Conservation (phyloP, 1,140 invertebrate species). For the Drosophila subpulchrella region DNA sequence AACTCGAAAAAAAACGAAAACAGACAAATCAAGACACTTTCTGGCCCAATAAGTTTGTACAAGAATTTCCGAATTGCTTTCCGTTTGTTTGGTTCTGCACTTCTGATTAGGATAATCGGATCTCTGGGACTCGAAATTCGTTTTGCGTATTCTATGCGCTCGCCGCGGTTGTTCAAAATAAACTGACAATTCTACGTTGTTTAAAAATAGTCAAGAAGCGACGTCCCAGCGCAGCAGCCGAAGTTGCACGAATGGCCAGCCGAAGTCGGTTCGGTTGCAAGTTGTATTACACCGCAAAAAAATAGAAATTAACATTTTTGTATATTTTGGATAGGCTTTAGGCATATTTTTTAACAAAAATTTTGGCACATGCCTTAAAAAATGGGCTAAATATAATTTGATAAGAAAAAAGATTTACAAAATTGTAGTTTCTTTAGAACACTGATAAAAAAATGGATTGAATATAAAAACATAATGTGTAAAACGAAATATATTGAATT, state of each 20-base stretch:
- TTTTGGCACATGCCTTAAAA: too few species aligned
- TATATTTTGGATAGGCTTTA: too few species aligned
- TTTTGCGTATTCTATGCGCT: conserved; percentile 69
- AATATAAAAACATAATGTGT: too few species aligned
- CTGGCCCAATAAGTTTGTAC: conserved; percentile 23
- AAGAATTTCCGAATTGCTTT: conserved; percentile 21
- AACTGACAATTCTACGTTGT: conserved; percentile 71
- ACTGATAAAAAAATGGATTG: too few species aligned
- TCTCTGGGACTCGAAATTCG: conserved; percentile 10
- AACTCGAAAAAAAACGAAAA: conserved; percentile 32
- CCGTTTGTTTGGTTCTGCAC: conserved; percentile 16
- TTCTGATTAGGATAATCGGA: conserved; percentile 13
- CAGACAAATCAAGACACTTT: conserved; percentile 1
- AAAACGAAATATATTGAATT: too few species aligned
- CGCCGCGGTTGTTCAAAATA: conserved; percentile 77
- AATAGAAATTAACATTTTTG: too few species aligned
- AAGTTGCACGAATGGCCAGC: conserved; percentile 36
- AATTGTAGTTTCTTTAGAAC: too few species aligned
- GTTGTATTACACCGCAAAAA: not conserved
- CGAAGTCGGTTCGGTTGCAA: conserved; percentile 31
- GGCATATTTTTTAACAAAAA: too few species aligned
- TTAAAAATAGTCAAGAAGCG: conserved; percentile 72
- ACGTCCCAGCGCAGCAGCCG: conserved; percentile 26
- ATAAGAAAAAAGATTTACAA: not conserved
- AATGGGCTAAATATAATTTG: not conserved